Conservation (phyloP, 1,140 invertebrate genomes). For the Platyscapa corneri region DNA sequence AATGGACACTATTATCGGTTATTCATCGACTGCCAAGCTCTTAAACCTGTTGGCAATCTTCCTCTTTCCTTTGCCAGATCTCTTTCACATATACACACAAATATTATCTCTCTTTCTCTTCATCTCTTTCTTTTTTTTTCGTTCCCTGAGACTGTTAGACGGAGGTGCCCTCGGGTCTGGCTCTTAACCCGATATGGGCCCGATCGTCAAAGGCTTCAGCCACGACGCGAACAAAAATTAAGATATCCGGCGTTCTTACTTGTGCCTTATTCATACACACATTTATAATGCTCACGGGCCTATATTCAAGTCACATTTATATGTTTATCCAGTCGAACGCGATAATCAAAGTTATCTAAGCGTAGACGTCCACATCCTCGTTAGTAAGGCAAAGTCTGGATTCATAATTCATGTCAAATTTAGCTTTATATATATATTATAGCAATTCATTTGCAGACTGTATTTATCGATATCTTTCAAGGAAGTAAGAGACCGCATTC, state of each 20-base stretch:
- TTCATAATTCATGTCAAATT: slow-evolving; percentile 12
- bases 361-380: not conserved
- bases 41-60: slow-evolving; percentile 56
- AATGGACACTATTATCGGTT: slow-evolving; percentile 68
- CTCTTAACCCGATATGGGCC: not conserved
- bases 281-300: not conserved
- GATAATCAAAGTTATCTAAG: slow-evolving; percentile 4
- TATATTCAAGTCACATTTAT: not conserved
- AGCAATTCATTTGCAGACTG: not conserved
- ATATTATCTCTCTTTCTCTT: not conserved
- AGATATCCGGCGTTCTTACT: slow-evolving; percentile 48
- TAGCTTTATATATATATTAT: not conserved
- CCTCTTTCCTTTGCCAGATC: slow-evolving; percentile 13
- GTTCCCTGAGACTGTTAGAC: not conserved
- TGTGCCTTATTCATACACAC: not conserved
- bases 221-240: slow-evolving; percentile 50
- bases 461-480: not conserved
- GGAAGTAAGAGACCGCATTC: not conserved
- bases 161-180: not conserved
- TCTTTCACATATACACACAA: slow-evolving; percentile 7
- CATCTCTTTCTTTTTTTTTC: not conserved
- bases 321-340: not conserved
- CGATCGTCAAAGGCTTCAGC: not conserved
- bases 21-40: slow-evolving; percentile 59
- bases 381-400: not conserved